Evolutionary conservation across 2,797 vertebrate genomes (phyloP).

Genomic region (Hybognathus amarus): DNA sequence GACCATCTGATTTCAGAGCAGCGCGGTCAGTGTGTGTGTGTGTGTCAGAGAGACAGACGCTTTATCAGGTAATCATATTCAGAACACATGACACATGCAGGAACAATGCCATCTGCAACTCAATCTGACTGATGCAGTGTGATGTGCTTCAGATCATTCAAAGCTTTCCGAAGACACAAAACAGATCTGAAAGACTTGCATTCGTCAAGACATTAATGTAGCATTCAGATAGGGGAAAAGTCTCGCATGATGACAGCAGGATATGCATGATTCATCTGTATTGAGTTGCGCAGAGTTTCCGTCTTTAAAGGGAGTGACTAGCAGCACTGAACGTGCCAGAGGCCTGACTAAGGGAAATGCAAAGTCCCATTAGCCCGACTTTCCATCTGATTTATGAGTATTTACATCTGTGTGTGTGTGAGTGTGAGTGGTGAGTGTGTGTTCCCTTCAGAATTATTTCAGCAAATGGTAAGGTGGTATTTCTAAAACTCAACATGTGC

Average conservation of each 20-base stretch:
- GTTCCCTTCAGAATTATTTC: slow-evolving; percentile 36
- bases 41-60: neutral
- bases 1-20: slow-evolving; percentile 62
- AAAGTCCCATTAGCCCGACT: slow-evolving; percentile 31
- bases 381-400: slow-evolving; percentile 44
- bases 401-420: slow-evolving; percentile 30
- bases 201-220: slow-evolving; percentile 53
- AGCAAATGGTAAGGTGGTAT: neutral
- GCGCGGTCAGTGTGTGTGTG: slow-evolving; percentile 50
- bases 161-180: neutral
- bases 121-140: neutral
- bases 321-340: slow-evolving; percentile 71
- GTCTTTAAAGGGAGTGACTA: slow-evolving; percentile 70
- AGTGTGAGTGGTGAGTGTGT: slow-evolving; percentile 50
- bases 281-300: slow-evolving; percentile 65
- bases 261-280: slow-evolving; percentile 57
- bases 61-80: slow-evolving; percentile 25
- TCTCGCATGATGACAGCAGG: slow-evolving; percentile 69
- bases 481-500: neutral
- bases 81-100: neutral
- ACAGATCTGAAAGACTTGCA: neutral
- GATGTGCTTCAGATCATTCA: slow-evolving; percentile 12
- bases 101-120: neutral
- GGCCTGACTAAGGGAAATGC: slow-evolving; percentile 74
- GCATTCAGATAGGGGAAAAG: slow-evolving; percentile 59